Conservation (phyloP, 2,888 invertebrate species). For the Leptothorax acervorum region DNA sequence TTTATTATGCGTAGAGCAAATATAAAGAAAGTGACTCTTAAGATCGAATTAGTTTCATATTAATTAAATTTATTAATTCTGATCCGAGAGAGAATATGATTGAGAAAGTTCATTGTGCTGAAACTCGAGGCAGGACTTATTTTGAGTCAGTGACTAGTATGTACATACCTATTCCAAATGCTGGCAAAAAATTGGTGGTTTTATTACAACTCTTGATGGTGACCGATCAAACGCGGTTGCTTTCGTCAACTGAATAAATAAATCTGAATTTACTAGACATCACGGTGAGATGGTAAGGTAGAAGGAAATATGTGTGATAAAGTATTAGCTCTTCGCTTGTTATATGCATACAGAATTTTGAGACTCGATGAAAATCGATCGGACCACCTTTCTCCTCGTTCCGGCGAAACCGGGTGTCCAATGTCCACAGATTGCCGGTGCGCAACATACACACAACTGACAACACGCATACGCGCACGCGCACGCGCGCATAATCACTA, state of each 20-base stretch:
- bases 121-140: background rate
- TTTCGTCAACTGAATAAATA: slow-evolving; percentile 43
- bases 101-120: background rate
- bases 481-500: background rate
- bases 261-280: slow-evolving; percentile 39
- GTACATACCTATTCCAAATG: background rate
- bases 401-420: slow-evolving; percentile 75
- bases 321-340: slow-evolving; percentile 63
- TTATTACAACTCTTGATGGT: background rate
- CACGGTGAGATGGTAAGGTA: background rate
- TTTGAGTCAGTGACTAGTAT: background rate
- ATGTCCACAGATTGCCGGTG: slow-evolving; percentile 75
- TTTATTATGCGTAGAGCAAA: too few species aligned
- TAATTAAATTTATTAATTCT: background rate
- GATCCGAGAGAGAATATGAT: background rate
- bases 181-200: background rate
- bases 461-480: slow-evolving; percentile 54
- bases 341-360: slow-evolving; percentile 71
- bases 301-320: slow-evolving; percentile 46
- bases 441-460: slow-evolving; percentile 24
- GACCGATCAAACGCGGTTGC: slow-evolving; percentile 17
- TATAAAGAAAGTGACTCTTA: too few species aligned
- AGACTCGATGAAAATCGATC: slow-evolving; percentile 76
- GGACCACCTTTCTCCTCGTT: slow-evolving; percentile 53
- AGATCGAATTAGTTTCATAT: too few species aligned